Evolutionary conservation across 2,113 vertebrate species (phyloP), one percentile per base, ranked within the genome.

Genomic region (Anarhynchus alexandrinus): DNA sequence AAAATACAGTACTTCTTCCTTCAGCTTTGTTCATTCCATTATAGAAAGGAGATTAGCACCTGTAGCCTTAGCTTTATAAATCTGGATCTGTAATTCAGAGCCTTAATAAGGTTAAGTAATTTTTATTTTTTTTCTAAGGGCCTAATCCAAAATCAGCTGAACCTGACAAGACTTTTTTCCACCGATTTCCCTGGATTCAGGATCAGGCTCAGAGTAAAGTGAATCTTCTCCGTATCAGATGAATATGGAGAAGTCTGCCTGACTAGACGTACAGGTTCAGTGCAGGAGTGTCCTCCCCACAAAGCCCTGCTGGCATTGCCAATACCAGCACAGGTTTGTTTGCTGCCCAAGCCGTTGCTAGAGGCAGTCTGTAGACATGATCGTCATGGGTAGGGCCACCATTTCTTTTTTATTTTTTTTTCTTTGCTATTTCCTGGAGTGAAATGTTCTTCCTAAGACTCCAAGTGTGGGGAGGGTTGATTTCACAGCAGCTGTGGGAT

Each of bases 21-120:
- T 85, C 65, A 85, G 45, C 86, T 82, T 87, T 77, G 40, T 79
- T 95, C 70, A 87, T 96, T 67, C 81, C 51, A 30, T 82, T 91
- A 65, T 15, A 74, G 79, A 78, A 93, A 82, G 78, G 82, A 73
- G 76, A 88, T 92, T 65, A 92, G 32, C 4, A 14, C 81, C 86
- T 87, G 7, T 52, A 94, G 73, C 81, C 57, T 93, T 84, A 91
- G 87, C 65, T 80, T 89, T 85, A 57, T 91, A 85, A 93, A 94
- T 96, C 87, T 96, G 81, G 89, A 87, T 96, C 89, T 95, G 94
- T 87, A 94, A 94, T 84, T 96, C 93, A 94, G 91, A 96, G 66
- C 85, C 36, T 91, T 91, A 95, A 93, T 87, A 94, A 88, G 82
- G 78, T 92, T 95, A 88, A 95, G 65, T 72, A 11, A 11, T 49